phyloP scores from a whole-genome alignment of 2,113 vertebrate genomes.

The Solenodon paradoxus region DNA sequence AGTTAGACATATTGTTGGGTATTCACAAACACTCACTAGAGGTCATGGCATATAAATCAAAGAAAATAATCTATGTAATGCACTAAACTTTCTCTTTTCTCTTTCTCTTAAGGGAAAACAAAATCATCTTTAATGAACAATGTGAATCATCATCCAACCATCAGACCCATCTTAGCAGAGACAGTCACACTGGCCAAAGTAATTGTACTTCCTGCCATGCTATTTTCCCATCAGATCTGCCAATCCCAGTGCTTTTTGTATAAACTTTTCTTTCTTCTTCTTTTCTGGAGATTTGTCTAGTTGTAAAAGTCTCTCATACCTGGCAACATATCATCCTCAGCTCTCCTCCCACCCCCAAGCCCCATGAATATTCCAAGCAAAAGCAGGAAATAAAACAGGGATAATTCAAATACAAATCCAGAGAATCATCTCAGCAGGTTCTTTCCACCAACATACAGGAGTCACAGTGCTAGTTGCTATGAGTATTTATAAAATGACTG shows the following conservation, averaged over 20 bases:
- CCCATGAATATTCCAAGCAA: not conserved
- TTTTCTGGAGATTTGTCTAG: not conserved
- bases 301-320: not conserved
- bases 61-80: not conserved
- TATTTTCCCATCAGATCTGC: not conserved
- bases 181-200: not conserved
- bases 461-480: not conserved
- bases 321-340: not conserved
- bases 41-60: not conserved
- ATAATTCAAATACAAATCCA: not conserved
- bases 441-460: not conserved
- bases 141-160: not conserved
- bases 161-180: not conserved
- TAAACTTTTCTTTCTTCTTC: not conserved
- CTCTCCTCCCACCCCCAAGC: accelerated
- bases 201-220: not conserved
- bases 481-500: slow-evolving; percentile 14
- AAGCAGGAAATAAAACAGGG: not conserved
- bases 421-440: not conserved
- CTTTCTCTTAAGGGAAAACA: slow-evolving; percentile 1
- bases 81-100: not conserved
- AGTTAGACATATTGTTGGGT: not conserved
- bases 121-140: not conserved
- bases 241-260: not conserved
- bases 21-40: not conserved